Evolutionary conservation across 1,140 invertebrate species (phyloP).

Genomic region (Calosoma granatense): DNA sequence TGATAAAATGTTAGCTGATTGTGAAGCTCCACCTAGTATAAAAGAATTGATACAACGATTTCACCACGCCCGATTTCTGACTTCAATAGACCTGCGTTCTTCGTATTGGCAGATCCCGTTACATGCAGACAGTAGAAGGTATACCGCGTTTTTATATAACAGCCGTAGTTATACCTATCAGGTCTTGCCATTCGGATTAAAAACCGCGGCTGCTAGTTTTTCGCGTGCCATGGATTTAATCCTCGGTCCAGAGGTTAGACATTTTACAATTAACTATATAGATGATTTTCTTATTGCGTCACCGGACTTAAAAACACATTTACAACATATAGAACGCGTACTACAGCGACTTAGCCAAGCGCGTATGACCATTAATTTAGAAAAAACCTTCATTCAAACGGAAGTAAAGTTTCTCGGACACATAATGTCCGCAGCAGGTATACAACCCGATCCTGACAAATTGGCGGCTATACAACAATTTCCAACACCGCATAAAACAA

Average conservation of each 20-base stretch:
- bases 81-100: slow-evolving; percentile 26
- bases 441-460: slow-evolving; percentile 12
- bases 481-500: neutral
- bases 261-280: slow-evolving; percentile 18
- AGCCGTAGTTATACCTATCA: slow-evolving; percentile 26
- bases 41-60: slow-evolving; percentile 26
- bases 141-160: slow-evolving; percentile 29
- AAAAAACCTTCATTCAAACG: slow-evolving; percentile 18
- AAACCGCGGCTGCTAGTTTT: slow-evolving; percentile 29
- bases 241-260: slow-evolving; percentile 21
- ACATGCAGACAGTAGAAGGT: slow-evolving; percentile 20
- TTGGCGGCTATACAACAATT: neutral
- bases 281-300: slow-evolving; percentile 24
- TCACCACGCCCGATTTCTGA: slow-evolving; percentile 22
- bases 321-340: slow-evolving; percentile 17
- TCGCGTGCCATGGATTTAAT: slow-evolving; percentile 26
- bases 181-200: slow-evolving; percentile 29
- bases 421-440: slow-evolving; percentile 15
- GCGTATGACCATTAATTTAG: slow-evolving; percentile 21
- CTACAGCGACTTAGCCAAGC: slow-evolving; percentile 16
- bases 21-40: slow-evolving; percentile 22
- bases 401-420: slow-evolving; percentile 21
- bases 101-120: slow-evolving; percentile 32
- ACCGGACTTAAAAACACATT: slow-evolving; percentile 17
- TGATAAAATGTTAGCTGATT: slow-evolving; percentile 23